These are phyloP conservation scores for Campoplex nolae DNA, from an alignment of 2,888 invertebrate species.

Conservation along the genomic window DNA sequence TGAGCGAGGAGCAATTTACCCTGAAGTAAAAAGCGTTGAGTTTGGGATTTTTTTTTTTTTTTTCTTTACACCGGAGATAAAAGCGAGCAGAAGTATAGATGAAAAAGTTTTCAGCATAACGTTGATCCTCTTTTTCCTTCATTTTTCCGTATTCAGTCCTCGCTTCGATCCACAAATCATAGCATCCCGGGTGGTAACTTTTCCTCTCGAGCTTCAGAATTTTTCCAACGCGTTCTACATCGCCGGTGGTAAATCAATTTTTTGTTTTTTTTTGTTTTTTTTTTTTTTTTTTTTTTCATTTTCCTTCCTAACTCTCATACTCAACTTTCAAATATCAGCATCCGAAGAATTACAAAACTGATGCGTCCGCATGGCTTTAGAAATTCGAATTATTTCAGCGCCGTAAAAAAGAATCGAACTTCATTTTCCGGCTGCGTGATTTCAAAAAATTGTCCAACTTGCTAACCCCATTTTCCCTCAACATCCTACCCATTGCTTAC, in stretches of 20 bases:
- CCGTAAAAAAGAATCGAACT: neutral
- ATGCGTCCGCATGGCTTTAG: neutral
- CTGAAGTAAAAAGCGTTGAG: constrained; percentile 2
- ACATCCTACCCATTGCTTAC: neutral
- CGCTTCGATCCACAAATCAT: constrained; percentile 22
- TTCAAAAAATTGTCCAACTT: neutral
- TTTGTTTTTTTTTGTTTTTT: constrained; percentile 4
- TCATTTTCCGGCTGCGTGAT: neutral
- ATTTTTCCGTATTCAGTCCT: constrained; percentile 28
- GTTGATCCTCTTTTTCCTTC: constrained; percentile 24
- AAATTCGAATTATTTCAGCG: neutral
- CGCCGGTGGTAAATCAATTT: constrained; percentile 18
- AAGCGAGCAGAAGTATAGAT: constrained; percentile 6
- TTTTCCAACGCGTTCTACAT: neutral
- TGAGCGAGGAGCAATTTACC: constrained; percentile 29
- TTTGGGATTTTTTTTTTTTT: neutral
- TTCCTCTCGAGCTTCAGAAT: constrained; percentile 1
- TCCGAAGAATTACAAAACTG: neutral
- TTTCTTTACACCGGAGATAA: constrained; percentile 3
- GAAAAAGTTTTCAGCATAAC: constrained; percentile 21
- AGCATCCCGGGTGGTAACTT: neutral
- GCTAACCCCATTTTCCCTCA: neutral
- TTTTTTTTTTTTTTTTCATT: constrained; percentile 14
- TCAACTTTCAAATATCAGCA: neutral
- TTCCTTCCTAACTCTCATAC: neutral